These are phyloP conservation scores for Catharus ustulatus DNA, from an alignment of 2,797 vertebrate species.

Conservation along the genomic window DNA sequence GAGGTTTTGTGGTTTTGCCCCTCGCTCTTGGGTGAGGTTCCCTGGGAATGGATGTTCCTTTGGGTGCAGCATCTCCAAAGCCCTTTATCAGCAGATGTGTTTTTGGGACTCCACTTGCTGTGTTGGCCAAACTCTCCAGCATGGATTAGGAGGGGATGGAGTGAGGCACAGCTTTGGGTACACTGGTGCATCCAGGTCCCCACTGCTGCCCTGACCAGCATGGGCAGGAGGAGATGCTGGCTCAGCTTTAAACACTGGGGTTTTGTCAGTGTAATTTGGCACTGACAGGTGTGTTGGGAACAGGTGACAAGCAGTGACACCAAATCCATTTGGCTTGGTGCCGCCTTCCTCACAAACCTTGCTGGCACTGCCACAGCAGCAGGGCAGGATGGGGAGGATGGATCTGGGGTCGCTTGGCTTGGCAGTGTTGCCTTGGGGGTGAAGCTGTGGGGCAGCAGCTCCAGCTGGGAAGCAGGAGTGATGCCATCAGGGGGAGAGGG, in stretches of 20 bases:
- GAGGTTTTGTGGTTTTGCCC: not conserved
- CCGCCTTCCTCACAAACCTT: not conserved
- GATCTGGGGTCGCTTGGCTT: not conserved
- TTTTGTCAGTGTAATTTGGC: not conserved
- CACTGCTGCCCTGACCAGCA: rapidly evolving
- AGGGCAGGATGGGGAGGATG: rapidly evolving
- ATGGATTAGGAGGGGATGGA: rapidly evolving
- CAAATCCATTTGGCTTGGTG: not conserved
- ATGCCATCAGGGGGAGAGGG: not conserved
- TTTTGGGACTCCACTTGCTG: not conserved
- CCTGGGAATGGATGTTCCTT: not conserved
- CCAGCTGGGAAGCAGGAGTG: not conserved
- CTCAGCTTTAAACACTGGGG: not conserved
- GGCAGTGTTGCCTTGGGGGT: not conserved
- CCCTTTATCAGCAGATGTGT: not conserved
- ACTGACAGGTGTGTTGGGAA: not conserved
- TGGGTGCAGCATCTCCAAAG: not conserved
- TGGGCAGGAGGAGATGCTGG: not conserved
- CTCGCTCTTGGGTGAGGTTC: rapidly evolving
- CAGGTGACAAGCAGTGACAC: not conserved
- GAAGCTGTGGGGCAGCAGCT: not conserved
- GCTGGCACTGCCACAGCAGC: not conserved
- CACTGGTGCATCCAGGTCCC: not conserved
- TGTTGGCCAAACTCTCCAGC: not conserved
- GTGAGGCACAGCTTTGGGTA: not conserved